These are phyloP conservation scores for Cryptoleucopteryx plumbea DNA, from an alignment of 2,113 vertebrate species.

Conservation along the genomic window DNA sequence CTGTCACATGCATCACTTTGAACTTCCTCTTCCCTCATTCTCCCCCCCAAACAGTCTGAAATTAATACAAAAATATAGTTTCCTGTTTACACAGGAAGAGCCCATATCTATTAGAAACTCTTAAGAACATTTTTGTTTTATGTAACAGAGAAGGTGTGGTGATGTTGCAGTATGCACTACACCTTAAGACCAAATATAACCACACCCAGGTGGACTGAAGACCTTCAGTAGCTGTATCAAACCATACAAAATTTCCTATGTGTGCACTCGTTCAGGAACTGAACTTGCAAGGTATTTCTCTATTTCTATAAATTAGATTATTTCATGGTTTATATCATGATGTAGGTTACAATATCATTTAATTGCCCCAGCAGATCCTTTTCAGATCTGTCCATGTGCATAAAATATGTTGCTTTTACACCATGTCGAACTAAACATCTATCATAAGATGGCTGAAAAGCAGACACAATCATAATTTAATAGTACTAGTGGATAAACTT, in stretches of 20 bases:
- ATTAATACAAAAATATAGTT: neutral
- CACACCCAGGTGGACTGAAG: neutral
- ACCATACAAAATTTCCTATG: neutral
- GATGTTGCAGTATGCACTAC: neutral
- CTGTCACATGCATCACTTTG: neutral
- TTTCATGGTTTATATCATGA: accelerated
- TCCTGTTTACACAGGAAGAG: neutral
- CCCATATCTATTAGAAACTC: neutral
- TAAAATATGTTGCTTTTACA: neutral
- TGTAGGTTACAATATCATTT: accelerated
- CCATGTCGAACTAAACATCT: neutral
- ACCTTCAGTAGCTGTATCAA: neutral
- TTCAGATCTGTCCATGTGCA: neutral
- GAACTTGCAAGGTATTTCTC: neutral
- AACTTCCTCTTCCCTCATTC: neutral
- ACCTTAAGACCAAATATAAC: neutral
- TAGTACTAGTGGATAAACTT: neutral
- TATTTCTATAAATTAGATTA: neutral
- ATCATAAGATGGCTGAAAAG: neutral
- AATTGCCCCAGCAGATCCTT: neutral
- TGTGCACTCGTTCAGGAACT: accelerated
- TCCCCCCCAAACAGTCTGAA: neutral
- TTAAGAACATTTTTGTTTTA: neutral
- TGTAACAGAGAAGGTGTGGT: neutral
- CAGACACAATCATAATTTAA: neutral